Evolutionary conservation across 1,140 invertebrate species (phyloP).

Genomic region (Leptopilina clavipes): DNA sequence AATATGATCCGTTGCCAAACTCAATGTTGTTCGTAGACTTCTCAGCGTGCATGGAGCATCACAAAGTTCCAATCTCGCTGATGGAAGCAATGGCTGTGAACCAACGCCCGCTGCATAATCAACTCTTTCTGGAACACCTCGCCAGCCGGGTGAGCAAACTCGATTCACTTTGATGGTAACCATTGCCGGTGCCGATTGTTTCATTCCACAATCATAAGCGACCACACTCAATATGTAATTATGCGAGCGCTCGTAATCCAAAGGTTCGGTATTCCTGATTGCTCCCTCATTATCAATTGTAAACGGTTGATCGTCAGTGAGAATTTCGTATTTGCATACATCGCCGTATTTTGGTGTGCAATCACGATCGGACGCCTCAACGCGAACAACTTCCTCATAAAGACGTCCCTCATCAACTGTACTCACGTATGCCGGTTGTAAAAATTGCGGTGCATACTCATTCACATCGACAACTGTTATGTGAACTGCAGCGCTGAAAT

Average conservation of each 20-base stretch:
- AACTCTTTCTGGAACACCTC: constrained; percentile 90
- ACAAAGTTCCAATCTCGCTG: constrained; percentile 90
- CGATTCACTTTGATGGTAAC: constrained; percentile 92
- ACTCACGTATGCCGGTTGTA: constrained; percentile 90
- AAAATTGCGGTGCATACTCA: constrained; percentile 92
- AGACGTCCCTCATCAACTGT: constrained; percentile 93
- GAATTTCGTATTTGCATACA: constrained; percentile 96
- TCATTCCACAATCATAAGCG: constrained; percentile 97
- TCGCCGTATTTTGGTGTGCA: constrained; percentile 94
- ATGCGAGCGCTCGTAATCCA: constrained; percentile 93
- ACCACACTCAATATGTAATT: constrained; percentile 97
- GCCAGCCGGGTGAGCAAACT: constrained; percentile 76
- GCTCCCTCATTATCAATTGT: constrained; percentile 93
- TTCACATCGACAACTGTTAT: constrained; percentile 97
- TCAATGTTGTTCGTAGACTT: constrained; percentile 80
- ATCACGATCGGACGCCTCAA: constrained; percentile 93
- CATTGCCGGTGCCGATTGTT: constrained; percentile 90
- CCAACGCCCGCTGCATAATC: constrained; percentile 92
- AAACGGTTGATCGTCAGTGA: constrained; percentile 93
- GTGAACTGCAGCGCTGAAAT: constrained; percentile 90
- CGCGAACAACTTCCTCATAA: constrained; percentile 91
- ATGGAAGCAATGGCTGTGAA: constrained; percentile 86
- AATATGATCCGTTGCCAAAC: constrained; percentile 87
- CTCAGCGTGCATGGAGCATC: constrained; percentile 85
- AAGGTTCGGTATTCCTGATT: constrained; percentile 91